Evolutionary conservation across 2,113 vertebrate species (phyloP).

Genomic region (Sclerurus mexicanus): DNA sequence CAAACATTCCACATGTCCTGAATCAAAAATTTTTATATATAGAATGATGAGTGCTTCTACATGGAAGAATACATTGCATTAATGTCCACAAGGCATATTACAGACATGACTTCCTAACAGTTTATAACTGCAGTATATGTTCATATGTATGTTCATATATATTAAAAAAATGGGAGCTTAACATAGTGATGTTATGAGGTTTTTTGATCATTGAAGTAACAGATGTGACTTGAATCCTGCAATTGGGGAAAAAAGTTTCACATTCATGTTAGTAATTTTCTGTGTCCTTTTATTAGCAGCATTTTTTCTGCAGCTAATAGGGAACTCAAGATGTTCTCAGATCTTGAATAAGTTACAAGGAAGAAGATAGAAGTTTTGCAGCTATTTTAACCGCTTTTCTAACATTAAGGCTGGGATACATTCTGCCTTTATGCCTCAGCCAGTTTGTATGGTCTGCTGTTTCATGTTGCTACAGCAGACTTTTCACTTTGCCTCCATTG

Average conservation of each 20-base stretch:
- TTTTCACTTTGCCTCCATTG: slow-evolving; percentile 5
- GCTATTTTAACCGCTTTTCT: neutral
- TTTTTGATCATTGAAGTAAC: neutral
- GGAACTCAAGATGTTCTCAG: neutral
- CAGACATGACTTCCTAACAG: neutral
- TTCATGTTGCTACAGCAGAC: neutral
- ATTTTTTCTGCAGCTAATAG: neutral
- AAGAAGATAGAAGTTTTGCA: neutral
- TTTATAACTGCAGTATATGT: neutral
- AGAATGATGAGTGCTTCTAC: neutral
- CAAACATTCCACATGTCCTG: neutral
- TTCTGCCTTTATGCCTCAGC: neutral
- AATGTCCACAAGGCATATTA: neutral
- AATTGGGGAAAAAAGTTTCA: neutral
- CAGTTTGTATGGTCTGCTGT: neutral
- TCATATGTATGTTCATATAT: neutral
- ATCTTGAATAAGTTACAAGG: neutral
- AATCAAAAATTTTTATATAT: neutral
- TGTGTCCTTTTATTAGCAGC: neutral
- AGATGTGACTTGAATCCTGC: neutral
- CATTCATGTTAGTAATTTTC: neutral
- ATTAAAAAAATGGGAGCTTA: neutral
- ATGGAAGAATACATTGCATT: neutral
- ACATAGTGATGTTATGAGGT: neutral
- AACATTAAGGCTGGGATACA: accelerated